These are phyloP conservation scores for Corvus hawaiiensis DNA, from an alignment of 2,113 vertebrate genomes.

Conservation along the genomic window DNA sequence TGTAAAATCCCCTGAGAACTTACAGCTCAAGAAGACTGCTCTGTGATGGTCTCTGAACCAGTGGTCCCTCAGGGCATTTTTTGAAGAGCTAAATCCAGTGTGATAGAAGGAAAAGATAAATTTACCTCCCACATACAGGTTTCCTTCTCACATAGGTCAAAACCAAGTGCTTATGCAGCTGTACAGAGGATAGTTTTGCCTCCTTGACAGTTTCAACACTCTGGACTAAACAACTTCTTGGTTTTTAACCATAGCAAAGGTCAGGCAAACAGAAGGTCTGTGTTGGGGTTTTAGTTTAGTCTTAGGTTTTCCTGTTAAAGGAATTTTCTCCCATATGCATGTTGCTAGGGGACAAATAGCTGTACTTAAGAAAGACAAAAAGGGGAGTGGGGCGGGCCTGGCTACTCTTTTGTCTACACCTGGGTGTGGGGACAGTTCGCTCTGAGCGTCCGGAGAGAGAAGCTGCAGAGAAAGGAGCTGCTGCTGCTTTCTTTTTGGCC, in stretches of 20 bases:
- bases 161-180: neutral
- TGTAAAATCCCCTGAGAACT: neutral
- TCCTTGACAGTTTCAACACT: neutral
- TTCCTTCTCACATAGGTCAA: neutral
- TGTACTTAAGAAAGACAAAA: too few relatives aligned
- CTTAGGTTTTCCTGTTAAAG: too few relatives aligned
- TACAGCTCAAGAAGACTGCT: neutral
- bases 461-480: too few relatives aligned
- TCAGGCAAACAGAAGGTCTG: neutral
- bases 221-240: neutral
- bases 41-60: neutral
- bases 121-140: rapidly evolving
- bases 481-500: too few relatives aligned
- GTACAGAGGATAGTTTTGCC: neutral
- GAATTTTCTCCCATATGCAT: too few relatives aligned
- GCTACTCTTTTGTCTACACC: too few relatives aligned
- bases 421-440: too few relatives aligned
- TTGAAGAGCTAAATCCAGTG: neutral
- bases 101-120: neutral
- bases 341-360: too few relatives aligned
- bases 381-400: too few relatives aligned
- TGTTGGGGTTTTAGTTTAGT: too few relatives aligned
- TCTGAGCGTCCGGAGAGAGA: too few relatives aligned
- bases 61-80: neutral
- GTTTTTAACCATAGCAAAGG: neutral